Conservation (phyloP, 2,888 invertebrate genomes). For the Syrista parreyssii region DNA sequence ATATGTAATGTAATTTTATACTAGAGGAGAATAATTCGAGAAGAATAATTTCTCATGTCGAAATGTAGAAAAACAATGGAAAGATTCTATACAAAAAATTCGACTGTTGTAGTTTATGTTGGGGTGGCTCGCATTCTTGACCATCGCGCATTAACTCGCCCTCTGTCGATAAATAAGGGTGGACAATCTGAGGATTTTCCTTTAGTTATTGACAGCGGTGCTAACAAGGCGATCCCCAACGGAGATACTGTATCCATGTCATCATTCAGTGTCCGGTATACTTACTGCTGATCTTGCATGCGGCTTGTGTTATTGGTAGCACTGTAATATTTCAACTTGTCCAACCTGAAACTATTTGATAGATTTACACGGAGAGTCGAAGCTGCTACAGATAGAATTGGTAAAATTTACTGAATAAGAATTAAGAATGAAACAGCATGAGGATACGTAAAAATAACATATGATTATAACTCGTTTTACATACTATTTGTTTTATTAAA, state of each 20-base stretch:
- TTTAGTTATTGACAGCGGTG: conserved; percentile 10
- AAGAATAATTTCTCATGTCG: no score
- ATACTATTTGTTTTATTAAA: not conserved
- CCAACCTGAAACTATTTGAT: not conserved
- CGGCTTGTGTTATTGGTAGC: not conserved
- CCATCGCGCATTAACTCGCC: not conserved
- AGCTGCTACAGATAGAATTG: not conserved
- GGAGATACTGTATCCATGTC: conserved; percentile 17
- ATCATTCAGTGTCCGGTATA: conserved; percentile 9
- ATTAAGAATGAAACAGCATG: not conserved
- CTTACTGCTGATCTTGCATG: not conserved
- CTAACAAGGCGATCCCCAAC: conserved; percentile 18
- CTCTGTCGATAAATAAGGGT: conserved; percentile 5
- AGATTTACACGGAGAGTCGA: not conserved
- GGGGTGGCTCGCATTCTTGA: not conserved
- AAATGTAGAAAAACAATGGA: no score
- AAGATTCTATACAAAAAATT: not conserved
- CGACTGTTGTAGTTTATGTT: not conserved
- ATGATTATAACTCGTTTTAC: not conserved
- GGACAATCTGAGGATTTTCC: conserved; percentile 3
- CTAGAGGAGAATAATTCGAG: no score
- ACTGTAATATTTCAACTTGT: not conserved
- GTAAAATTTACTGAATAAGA: not conserved
- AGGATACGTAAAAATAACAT: not conserved
- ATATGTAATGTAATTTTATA: no score